These are phyloP conservation scores for Halictus quadricinctus DNA, from an alignment of 2,888 invertebrate species.

Conservation along the genomic window DNA sequence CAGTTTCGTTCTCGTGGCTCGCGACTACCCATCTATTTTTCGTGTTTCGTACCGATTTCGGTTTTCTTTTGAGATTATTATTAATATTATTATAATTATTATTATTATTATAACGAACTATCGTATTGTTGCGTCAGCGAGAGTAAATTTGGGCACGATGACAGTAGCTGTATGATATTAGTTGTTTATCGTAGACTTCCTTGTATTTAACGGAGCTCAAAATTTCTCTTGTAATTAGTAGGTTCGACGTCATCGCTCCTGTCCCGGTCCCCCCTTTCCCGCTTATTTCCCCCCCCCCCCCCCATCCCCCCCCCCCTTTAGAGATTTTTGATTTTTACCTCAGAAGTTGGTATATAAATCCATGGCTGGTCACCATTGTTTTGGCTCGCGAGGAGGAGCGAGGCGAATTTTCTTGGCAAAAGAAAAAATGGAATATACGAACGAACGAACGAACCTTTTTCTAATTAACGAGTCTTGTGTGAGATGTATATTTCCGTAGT, in stretches of 20 bases:
- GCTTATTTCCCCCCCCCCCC: background rate
- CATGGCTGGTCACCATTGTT: slow-evolving; percentile 72
- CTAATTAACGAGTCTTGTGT: slow-evolving; percentile 63
- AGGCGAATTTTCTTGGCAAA: slow-evolving; percentile 28
- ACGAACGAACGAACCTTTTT: slow-evolving; percentile 43
- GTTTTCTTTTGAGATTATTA: slow-evolving; percentile 55
- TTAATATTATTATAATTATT: slow-evolving; percentile 36
- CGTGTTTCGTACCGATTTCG: slow-evolving; percentile 39
- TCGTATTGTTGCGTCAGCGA: slow-evolving; percentile 58
- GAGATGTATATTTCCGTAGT: slow-evolving; percentile 71
- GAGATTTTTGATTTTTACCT: slow-evolving; percentile 53
- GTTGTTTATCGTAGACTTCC: slow-evolving; percentile 69
- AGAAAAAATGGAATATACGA: slow-evolving; percentile 10
- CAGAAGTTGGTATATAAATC: slow-evolving; percentile 64
- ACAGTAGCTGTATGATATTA: slow-evolving; percentile 76
- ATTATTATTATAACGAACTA: slow-evolving; percentile 38
- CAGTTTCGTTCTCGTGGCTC: slow-evolving; percentile 48
- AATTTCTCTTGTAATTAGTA: slow-evolving; percentile 70
- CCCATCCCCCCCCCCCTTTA: slow-evolving; percentile 32
- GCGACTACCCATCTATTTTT: slow-evolving; percentile 31
- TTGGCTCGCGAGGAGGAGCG: slow-evolving; percentile 45
- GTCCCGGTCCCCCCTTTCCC: slow-evolving; percentile 28
- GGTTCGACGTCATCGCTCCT: slow-evolving; percentile 61
- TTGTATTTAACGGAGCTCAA: slow-evolving; percentile 75
- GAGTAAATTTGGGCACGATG: slow-evolving; percentile 70